Evolutionary conservation across 2,113 vertebrate species (phyloP).

Genomic region (Echinops telfairi): DNA sequence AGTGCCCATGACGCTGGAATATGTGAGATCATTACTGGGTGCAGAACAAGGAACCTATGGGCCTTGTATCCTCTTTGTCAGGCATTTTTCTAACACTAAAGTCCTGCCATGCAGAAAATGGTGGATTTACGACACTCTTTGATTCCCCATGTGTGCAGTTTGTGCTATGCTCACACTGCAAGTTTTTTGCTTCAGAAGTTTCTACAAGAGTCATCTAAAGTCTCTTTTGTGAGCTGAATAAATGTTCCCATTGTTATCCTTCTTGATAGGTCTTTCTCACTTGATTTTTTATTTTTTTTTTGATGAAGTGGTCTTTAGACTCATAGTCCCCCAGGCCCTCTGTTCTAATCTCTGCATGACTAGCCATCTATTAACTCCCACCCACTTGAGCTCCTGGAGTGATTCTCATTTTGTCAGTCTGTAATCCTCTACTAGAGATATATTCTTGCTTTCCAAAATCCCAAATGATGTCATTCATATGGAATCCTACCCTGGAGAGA

Average conservation of each 20-base stretch:
- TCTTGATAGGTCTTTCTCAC: constrained; percentile 51
- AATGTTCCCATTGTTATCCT: constrained; percentile 10
- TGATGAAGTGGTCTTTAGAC: constrained; percentile 64
- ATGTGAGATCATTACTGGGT: constrained; percentile 45
- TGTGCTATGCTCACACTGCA: constrained; percentile 61
- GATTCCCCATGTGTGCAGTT: constrained; percentile 61
- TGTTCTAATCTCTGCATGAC: constrained; percentile 54
- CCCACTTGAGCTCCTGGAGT: constrained; percentile 59
- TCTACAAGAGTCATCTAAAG: constrained; percentile 44
- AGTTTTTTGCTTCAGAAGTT: constrained; percentile 54
- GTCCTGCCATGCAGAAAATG: constrained; percentile 66
- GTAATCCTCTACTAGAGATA: constrained; percentile 63
- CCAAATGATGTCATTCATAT: constrained; percentile 57
- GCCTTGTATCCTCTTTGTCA: constrained; percentile 65
- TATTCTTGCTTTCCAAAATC: constrained; percentile 53
- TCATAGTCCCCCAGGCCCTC: constrained; percentile 15
- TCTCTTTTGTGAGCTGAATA: constrained; percentile 62
- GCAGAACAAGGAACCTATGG: constrained; percentile 43
- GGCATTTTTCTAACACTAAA: constrained; percentile 74
- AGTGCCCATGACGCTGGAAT: background rate
- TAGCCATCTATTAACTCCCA: constrained; percentile 32
- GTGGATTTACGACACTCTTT: constrained; percentile 76
- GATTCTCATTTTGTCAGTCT: constrained; percentile 71
- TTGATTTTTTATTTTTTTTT: constrained; percentile 57
- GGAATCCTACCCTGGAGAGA: constrained; percentile 19